A percentile compares a stretch with the other conserved stretches of the same genome.
Conservation (phyloP, 1,140 invertebrate species). For the Caenorhabditis tropicalis region DNA sequence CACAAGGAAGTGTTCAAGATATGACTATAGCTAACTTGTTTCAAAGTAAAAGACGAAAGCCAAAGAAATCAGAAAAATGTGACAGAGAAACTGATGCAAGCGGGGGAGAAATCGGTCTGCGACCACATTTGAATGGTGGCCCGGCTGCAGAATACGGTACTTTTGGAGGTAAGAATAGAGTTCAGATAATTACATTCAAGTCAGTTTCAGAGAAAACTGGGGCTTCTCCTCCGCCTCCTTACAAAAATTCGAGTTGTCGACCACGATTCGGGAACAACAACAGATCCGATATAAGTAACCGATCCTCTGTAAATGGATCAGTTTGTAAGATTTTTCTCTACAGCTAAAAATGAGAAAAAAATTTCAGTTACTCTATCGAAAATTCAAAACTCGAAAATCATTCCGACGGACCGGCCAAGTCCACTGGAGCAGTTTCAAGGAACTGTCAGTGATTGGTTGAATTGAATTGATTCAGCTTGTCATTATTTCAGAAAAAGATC, state of each 20-base stretch:
- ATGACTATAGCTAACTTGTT: constrained; percentile 47
- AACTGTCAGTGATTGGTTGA: background rate
- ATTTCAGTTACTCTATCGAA: background rate
- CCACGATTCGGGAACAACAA: background rate
- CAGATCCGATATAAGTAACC: background rate
- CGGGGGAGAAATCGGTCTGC: background rate
- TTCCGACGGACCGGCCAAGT: constrained; percentile 17
- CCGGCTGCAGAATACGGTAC: constrained; percentile 37
- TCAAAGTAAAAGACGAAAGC: constrained; percentile 42
- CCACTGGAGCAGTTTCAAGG: constrained; percentile 12
- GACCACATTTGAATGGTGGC: background rate
- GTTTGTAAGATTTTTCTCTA: background rate
- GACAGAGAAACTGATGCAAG: constrained; percentile 2
- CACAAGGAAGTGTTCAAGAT: constrained; percentile 51
- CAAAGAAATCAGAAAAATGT: constrained; percentile 2
- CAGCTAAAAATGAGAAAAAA: background rate
- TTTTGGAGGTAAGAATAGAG: constrained; percentile 19
- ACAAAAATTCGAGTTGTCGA: background rate
- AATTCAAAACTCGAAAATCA: constrained; percentile 15
- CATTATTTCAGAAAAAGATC: constrained; percentile 46
- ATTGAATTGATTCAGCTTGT: background rate
- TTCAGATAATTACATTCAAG: background rate
- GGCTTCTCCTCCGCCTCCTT: background rate
- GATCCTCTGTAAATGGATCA: background rate
- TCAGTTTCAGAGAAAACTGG: background rate